These are phyloP conservation scores for Pterobdella sp. DNA, from an alignment of 2,888 invertebrate genomes.

Conservation along the genomic window DNA sequence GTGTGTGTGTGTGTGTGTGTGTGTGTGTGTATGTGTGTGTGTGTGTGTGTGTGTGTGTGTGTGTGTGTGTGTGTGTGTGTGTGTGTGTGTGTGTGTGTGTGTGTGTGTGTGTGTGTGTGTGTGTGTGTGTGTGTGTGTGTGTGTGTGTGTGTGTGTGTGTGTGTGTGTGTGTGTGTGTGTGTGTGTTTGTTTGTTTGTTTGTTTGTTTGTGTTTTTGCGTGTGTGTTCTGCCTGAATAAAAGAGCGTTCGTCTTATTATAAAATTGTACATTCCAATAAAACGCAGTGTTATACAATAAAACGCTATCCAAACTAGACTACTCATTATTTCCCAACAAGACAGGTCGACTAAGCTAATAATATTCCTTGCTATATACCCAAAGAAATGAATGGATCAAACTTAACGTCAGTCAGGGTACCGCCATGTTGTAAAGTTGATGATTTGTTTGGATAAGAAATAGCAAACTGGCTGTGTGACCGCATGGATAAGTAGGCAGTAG, in stretches of 20 bases:
- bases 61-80: slow-evolving; percentile 30
- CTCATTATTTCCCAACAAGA: too few species aligned
- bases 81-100: slow-evolving; percentile 29
- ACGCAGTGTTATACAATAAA: too few species aligned
- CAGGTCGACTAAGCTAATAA: not conserved
- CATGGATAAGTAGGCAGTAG: too few species aligned
- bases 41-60: slow-evolving; percentile 30
- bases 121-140: slow-evolving; percentile 31
- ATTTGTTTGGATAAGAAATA: too few species aligned
- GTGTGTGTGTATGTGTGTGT: slow-evolving; percentile 30
- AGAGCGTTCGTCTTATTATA: not conserved
- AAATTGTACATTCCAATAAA: not conserved
- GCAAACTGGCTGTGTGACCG: too few species aligned
- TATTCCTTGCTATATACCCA: not conserved
- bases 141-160: slow-evolving; percentile 31
- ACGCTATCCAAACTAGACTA: too few species aligned
- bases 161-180: slow-evolving; percentile 31
- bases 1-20: slow-evolving; percentile 25
- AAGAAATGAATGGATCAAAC: too few species aligned
- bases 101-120: slow-evolving; percentile 31
- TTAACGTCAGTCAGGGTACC: too few species aligned
- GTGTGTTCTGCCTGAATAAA: not conserved
- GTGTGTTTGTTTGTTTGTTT: slow-evolving; percentile 16
- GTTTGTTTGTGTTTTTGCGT: not conserved
- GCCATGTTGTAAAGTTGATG: too few species aligned